Evolutionary conservation across 1,140 invertebrate species (phyloP), one percentile per base, ranked within the genome.

Genomic region (Brevipalpus yothersi): DNA sequence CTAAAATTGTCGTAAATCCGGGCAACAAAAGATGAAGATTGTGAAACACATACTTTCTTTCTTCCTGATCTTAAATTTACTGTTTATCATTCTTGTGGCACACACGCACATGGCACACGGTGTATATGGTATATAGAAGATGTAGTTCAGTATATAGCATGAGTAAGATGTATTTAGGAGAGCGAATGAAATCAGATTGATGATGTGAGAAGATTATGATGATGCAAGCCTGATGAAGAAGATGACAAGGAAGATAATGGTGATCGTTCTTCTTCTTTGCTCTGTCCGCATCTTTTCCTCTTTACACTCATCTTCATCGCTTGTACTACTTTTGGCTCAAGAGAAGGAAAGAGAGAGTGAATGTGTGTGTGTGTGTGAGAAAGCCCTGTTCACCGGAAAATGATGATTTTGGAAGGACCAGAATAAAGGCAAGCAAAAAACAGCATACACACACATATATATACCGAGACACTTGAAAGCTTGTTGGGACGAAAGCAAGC

Each of bases 201-300:
- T 19, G 59, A 42, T 21, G 49, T 58, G 53, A 56, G 39, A 61
- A 58, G 31, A 43, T 58, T 41, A 61, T 60, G 53, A 41, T 51
- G 45, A 13, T 17, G n/a, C 9, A 19, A 23, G 47, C 15, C 15
- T 21, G 19, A n/a, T 49, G 47, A 49, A 49, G 15, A 49, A 49
- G 19, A 19, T 49, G 19, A n/a, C 19, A 49, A n/a, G 15, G 19
- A 49, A 49, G 19, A 19, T 49, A n/a, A 49, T 49, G 47, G 47
- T 49, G 23, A 42, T 57, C 40, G 15, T 49, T 58, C 60, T 47
- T 19, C 56, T 45, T 58, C 23, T 39, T 61, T 58, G 23, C 7
- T 53, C 47, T 56, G 17, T 58, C 53, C 17, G 23, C 41, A 49
- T 41, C 49, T 21, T n/a, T 21, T 55, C 39, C 47, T 11, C 19